Percentiles rank a stretch among this genome's conserved stretches.
phyloP scores from a whole-genome alignment of 2,888 invertebrate genomes.

The Rotaria macrura region DNA sequence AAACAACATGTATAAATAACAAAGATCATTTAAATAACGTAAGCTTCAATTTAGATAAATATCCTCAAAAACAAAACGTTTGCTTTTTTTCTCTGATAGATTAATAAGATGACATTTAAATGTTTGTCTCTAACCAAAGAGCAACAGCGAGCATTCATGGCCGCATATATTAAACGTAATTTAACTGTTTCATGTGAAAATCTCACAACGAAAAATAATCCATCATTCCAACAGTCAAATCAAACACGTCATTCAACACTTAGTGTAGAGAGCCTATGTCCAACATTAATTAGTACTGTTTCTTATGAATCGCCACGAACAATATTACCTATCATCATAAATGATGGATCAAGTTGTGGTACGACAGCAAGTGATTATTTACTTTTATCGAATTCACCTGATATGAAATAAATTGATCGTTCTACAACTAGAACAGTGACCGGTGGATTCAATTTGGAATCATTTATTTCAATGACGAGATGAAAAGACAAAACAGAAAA shows the following conservation, averaged over 20 bases:
- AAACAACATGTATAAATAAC: not conserved
- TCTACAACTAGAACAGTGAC: not conserved
- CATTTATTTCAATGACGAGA: not conserved
- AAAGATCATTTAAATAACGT: not conserved
- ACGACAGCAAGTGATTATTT: not conserved
- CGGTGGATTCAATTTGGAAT: not conserved
- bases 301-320: not conserved
- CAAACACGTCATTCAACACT: not conserved
- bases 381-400: not conserved
- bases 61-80: not conserved
- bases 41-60: not conserved
- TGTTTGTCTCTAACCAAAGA: not conserved
- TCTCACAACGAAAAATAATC: not conserved
- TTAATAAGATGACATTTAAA: conserved; percentile 9
- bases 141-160: conserved; percentile 14
- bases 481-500: too few relatives aligned
- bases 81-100: not conserved
- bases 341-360: not conserved
- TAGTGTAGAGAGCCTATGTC: not conserved
- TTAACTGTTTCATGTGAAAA: conserved; percentile 14
- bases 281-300: not conserved
- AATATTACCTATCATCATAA: not conserved
- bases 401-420: not conserved
- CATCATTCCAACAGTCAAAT: not conserved
- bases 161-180: conserved; percentile 18